Evolutionary conservation across 2,888 invertebrate genomes (phyloP).

Genomic region (Tenthredo livida): DNA sequence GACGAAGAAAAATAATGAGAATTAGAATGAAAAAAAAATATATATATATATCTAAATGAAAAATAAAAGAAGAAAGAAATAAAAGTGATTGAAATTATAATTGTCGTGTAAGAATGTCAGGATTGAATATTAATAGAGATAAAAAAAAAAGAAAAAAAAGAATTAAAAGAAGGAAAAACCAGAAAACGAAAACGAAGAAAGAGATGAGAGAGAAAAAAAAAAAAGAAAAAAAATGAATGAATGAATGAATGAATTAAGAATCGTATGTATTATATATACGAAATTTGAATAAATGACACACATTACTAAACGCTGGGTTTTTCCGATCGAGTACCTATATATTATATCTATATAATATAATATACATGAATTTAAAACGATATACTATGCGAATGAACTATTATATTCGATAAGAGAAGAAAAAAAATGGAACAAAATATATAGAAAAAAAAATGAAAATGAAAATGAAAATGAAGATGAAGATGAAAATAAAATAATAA

Average conservation of each 20-base stretch:
- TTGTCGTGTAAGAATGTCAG: conserved; percentile 57
- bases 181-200: background rate
- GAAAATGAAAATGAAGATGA: background rate
- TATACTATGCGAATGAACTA: background rate
- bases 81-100: conserved; percentile 61
- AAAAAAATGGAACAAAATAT: background rate
- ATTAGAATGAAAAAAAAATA: conserved; percentile 50
- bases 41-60: conserved; percentile 35
- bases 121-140: conserved; percentile 63
- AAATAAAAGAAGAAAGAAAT: conserved; percentile 49
- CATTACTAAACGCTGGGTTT: conserved; percentile 6
- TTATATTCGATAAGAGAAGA: background rate
- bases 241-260: background rate
- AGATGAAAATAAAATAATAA: background rate
- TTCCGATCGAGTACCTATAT: background rate
- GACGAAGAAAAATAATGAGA: conserved; percentile 44
- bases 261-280: background rate
- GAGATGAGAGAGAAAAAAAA: background rate
- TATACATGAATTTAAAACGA: background rate
- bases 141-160: conserved; percentile 60
- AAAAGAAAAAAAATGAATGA: background rate
- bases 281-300: background rate
- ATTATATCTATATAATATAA: background rate
- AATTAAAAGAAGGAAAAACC: conserved; percentile 61
- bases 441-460: background rate